Evolutionary conservation across 2,888 invertebrate species (phyloP).

Genomic region (Mesopsocus fuscifrons): DNA sequence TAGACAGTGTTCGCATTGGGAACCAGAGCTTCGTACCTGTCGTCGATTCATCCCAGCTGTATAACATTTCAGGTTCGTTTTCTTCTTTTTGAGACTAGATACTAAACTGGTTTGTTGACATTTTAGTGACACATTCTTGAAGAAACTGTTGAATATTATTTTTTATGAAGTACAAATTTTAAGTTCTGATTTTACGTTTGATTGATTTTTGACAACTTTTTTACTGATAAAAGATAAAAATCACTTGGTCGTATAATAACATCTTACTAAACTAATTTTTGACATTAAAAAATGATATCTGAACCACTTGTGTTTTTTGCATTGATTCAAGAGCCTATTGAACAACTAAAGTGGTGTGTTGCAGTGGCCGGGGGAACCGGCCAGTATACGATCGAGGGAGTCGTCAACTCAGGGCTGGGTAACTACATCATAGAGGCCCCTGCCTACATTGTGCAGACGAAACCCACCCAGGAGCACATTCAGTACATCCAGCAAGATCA

Average conservation of each 20-base stretch:
- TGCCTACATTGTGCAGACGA: slow-evolving; percentile 4
- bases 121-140: neutral
- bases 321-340: too few species aligned
- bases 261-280: too few species aligned
- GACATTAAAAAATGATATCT: too few species aligned
- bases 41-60: slow-evolving; percentile 5
- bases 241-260: too few species aligned
- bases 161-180: too few species aligned
- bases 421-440: slow-evolving; percentile 5
- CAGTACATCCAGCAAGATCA: slow-evolving; percentile 5
- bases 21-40: slow-evolving; percentile 7
- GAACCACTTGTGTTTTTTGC: too few species aligned
- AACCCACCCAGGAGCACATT: slow-evolving; percentile 3
- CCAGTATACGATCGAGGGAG: slow-evolving; percentile 7
- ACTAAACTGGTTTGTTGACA: too few species aligned
- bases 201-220: neutral
- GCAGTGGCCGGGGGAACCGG: slow-evolving; percentile 7
- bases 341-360: too few species aligned
- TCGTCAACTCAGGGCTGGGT: slow-evolving; percentile 1
- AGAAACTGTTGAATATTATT: too few species aligned
- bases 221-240: too few species aligned
- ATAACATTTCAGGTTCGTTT: slow-evolving; percentile 9
- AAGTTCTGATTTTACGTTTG: too few species aligned
- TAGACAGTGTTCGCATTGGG: slow-evolving; percentile 5
- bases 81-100: too few species aligned